Evolutionary conservation across 2,888 invertebrate genomes (phyloP).

Genomic region (Myopa tessellatipennis): DNA sequence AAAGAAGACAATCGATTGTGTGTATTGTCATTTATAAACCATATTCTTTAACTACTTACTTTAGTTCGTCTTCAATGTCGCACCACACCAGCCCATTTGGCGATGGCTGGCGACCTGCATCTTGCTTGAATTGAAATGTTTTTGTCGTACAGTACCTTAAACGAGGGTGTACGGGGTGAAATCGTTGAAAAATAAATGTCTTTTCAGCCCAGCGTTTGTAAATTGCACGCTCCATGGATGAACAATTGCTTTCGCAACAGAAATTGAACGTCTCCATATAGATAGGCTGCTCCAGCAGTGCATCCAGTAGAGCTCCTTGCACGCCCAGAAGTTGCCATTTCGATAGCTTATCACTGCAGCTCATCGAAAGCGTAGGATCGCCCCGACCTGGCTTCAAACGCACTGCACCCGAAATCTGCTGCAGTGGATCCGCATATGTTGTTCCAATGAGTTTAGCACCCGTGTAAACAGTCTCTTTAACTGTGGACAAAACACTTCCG

Average conservation of each 20-base stretch:
- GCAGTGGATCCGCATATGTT: slow-evolving; percentile 70
- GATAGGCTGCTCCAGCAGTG: slow-evolving; percentile 76
- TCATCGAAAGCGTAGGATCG: slow-evolving; percentile 86
- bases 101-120: slow-evolving; percentile 68
- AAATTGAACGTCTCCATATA: slow-evolving; percentile 79
- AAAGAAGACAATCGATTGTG: background rate
- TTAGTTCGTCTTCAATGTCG: slow-evolving; percentile 67
- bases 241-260: slow-evolving; percentile 74
- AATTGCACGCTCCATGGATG: slow-evolving; percentile 72
- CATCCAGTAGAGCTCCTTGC: slow-evolving; percentile 83
- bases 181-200: slow-evolving; percentile 47
- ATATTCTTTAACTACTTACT: slow-evolving; percentile 42
- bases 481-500: slow-evolving; percentile 32
- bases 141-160: slow-evolving; percentile 50
- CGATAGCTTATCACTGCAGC: slow-evolving; percentile 94
- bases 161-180: slow-evolving; percentile 53
- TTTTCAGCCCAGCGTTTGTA: slow-evolving; percentile 64
- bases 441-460: slow-evolving; percentile 84
- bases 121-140: slow-evolving; percentile 68
- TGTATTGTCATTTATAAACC: background rate
- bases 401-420: slow-evolving; percentile 78
- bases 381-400: slow-evolving; percentile 93
- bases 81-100: slow-evolving; percentile 75
- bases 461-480: slow-evolving; percentile 69
- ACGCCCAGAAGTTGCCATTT: slow-evolving; percentile 88